Percentiles rank a stretch among this genome's conserved stretches.
Conservation (phyloP, 1,140 invertebrate genomes). For the Dendroctonus ponderosae region DNA sequence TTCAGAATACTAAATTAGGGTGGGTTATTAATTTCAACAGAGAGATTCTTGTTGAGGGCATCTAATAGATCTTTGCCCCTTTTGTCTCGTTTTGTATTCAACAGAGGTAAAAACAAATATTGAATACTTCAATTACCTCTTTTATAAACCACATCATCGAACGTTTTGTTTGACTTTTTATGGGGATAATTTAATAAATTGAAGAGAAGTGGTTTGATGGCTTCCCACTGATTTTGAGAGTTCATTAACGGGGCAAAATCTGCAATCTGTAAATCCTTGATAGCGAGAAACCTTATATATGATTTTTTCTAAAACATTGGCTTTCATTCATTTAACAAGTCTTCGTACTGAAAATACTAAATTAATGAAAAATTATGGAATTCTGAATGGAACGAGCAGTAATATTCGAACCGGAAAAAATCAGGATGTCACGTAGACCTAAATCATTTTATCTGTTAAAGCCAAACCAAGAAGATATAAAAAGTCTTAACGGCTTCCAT, state of each 20-base stretch:
- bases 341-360: too few species aligned
- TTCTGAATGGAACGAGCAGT: too few species aligned
- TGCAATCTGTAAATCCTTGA: too few species aligned
- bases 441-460: conserved; percentile 25
- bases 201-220: too few species aligned
- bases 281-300: too few species aligned
- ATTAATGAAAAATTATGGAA: too few species aligned
- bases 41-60: conserved; percentile 6
- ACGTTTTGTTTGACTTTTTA: too few species aligned
- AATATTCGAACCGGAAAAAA: conserved; percentile 2
- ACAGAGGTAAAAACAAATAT: conserved; percentile 11
- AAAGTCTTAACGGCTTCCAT: conserved; percentile 25
- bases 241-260: too few species aligned
- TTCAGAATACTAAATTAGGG: conserved; percentile 24
- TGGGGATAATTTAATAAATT: too few species aligned
- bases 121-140: conserved; percentile 2
- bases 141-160: not conserved
- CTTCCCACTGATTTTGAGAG: too few species aligned
- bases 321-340: too few species aligned
- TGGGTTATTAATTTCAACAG: conserved; percentile 20
- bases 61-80: conserved; percentile 5
- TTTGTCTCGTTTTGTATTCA: conserved; percentile 4
- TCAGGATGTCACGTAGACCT: conserved; percentile 12
- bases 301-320: too few species aligned
- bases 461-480: conserved; percentile 19